Percentiles rank a stretch among this genome's conserved stretches.
Evolutionary conservation across 2,888 invertebrate species (phyloP).

Genomic region (Himalopsyche japonica): DNA sequence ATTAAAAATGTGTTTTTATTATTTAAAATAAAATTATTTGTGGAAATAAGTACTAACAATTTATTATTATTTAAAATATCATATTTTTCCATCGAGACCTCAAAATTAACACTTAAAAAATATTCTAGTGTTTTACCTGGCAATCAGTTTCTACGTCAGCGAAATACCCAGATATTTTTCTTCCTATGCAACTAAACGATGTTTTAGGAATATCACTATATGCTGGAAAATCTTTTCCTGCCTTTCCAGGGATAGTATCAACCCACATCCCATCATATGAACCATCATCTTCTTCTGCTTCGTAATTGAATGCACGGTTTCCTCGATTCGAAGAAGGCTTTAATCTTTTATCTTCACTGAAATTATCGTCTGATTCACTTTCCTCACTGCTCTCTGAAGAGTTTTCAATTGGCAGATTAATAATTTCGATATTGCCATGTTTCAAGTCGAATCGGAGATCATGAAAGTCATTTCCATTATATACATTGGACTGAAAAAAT

Average conservation of each 20-base stretch:
- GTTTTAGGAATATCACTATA: slow-evolving; percentile 51
- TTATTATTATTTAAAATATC: too few species aligned
- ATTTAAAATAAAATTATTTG: too few species aligned
- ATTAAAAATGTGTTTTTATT: too few species aligned
- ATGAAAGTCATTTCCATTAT: slow-evolving; percentile 3
- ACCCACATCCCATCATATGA: slow-evolving; percentile 42
- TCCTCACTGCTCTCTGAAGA: background rate
- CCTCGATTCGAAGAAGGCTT: background rate
- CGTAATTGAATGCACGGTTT: background rate
- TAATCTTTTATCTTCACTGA: background rate
- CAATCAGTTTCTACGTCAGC: slow-evolving; percentile 55
- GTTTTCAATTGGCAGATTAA: background rate
- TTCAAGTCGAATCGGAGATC: slow-evolving; percentile 13
- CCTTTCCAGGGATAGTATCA: slow-evolving; percentile 50
- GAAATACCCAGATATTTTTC: slow-evolving; percentile 53
- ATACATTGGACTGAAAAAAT: background rate
- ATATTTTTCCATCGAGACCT: too few species aligned
- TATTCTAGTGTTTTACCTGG: slow-evolving; percentile 47
- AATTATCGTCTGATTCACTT: background rate
- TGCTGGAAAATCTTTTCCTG: slow-evolving; percentile 55
- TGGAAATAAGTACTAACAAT: too few species aligned
- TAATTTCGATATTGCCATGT: background rate
- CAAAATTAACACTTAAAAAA: too few species aligned
- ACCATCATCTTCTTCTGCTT: slow-evolving; percentile 29
- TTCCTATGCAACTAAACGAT: slow-evolving; percentile 50